Conservation (phyloP, 2,113 vertebrate species). For the Narcine bancroftii region DNA sequence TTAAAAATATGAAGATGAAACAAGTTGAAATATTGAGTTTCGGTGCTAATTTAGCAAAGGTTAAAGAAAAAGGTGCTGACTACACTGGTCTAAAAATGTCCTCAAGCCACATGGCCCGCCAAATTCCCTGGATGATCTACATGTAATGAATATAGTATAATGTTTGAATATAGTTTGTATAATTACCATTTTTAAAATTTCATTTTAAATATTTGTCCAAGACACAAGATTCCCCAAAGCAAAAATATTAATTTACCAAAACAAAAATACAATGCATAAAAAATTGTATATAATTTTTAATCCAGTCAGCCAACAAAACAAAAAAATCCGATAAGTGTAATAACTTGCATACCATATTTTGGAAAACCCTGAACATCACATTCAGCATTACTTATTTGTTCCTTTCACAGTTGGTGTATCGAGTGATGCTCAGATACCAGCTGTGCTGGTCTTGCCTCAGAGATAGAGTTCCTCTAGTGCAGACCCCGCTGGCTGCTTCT, state of each 20-base stretch:
- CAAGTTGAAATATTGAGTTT: neutral
- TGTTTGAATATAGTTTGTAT: neutral
- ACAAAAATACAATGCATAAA: neutral
- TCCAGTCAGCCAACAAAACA: neutral
- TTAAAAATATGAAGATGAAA: neutral
- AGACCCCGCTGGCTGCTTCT: constrained; percentile 51
- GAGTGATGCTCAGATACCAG: constrained; percentile 43
- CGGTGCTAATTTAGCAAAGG: neutral
- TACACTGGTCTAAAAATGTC: neutral
- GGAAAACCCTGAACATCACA: neutral
- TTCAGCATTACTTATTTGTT: neutral
- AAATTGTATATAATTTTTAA: neutral
- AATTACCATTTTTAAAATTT: neutral
- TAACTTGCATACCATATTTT: neutral
- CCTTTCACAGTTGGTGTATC: neutral
- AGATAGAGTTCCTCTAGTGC: constrained; percentile 6
- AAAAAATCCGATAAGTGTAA: neutral
- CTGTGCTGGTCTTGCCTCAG: constrained; percentile 41
- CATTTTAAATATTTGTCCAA: neutral
- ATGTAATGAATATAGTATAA: neutral
- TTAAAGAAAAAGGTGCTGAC: neutral
- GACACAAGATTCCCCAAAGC: neutral
- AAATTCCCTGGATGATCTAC: neutral
- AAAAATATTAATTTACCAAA: neutral
- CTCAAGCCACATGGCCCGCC: neutral